phyloP scores from a whole-genome alignment of 2,888 invertebrate species.

The Yponomeuta malinellus region DNA sequence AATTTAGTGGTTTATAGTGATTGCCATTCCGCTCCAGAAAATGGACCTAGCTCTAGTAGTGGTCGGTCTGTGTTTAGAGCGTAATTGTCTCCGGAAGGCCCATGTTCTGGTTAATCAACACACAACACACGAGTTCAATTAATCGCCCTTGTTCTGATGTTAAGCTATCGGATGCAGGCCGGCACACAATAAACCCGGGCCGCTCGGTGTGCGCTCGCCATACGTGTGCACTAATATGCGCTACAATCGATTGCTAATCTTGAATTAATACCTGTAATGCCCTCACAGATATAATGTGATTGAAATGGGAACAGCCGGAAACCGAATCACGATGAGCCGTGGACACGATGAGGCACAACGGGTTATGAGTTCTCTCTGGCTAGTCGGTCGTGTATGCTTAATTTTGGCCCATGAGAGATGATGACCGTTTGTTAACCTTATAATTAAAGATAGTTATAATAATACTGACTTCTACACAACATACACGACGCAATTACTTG shows the following conservation, averaged over 20 bases:
- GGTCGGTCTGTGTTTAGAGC: neutral
- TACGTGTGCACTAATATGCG: slow-evolving; percentile 14
- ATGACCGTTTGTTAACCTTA: too few species aligned
- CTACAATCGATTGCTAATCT: slow-evolving; percentile 11
- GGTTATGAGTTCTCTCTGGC: too few species aligned
- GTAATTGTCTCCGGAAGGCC: slow-evolving; percentile 24
- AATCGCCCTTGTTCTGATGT: slow-evolving; percentile 51
- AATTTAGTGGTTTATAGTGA: neutral
- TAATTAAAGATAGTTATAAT: too few species aligned
- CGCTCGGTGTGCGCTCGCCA: neutral
- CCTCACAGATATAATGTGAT: neutral
- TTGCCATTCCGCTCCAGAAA: neutral
- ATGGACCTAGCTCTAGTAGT: neutral
- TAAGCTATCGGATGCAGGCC: slow-evolving; percentile 30
- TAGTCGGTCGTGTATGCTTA: too few species aligned
- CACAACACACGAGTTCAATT: slow-evolving; percentile 42
- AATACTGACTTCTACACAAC: too few species aligned
- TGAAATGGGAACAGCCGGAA: too few species aligned
- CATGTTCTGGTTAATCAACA: slow-evolving; percentile 30
- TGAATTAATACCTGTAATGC: slow-evolving; percentile 3
- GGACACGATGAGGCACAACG: too few species aligned
- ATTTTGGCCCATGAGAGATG: too few species aligned
- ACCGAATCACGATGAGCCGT: neutral
- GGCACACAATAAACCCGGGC: slow-evolving; percentile 8
- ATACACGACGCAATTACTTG: too few species aligned